Conservation (phyloP, 2,113 vertebrate species). For the Brachypteracias leptosomus region DNA sequence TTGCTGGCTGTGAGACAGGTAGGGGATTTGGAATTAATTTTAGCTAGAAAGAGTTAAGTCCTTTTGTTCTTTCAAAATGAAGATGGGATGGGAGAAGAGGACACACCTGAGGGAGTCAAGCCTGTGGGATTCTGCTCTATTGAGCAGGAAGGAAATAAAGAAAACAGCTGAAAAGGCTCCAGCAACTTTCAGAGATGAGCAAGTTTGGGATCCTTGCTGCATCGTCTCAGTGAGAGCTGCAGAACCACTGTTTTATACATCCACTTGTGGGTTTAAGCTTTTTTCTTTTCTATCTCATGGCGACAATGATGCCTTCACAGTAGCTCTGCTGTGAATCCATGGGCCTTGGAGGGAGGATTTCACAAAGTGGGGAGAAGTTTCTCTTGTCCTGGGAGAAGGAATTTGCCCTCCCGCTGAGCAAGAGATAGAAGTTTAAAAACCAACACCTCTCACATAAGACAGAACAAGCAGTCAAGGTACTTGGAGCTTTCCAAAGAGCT, state of each 20-base stretch:
- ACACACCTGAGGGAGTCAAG: not conserved
- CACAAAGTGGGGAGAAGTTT: not conserved
- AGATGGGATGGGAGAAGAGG: not conserved
- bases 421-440: not conserved
- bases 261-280: not conserved
- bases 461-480: not conserved
- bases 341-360: not conserved
- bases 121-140: not conserved
- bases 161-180: not conserved
- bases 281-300: not conserved
- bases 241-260: not conserved
- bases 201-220: not conserved
- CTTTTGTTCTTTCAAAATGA: not conserved
- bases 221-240: not conserved
- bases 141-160: not conserved
- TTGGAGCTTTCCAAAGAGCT: not conserved
- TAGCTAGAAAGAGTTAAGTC: not conserved
- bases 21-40: not conserved
- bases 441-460: accelerated
- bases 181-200: not conserved
- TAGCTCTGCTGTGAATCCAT: not conserved
- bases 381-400: not conserved
- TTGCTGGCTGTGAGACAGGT: not conserved
- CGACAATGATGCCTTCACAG: not conserved
- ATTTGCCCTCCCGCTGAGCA: not conserved